These are phyloP conservation scores for Mormyrops attenuatus DNA, from an alignment of 2,797 vertebrate species.

Conservation along the genomic window DNA sequence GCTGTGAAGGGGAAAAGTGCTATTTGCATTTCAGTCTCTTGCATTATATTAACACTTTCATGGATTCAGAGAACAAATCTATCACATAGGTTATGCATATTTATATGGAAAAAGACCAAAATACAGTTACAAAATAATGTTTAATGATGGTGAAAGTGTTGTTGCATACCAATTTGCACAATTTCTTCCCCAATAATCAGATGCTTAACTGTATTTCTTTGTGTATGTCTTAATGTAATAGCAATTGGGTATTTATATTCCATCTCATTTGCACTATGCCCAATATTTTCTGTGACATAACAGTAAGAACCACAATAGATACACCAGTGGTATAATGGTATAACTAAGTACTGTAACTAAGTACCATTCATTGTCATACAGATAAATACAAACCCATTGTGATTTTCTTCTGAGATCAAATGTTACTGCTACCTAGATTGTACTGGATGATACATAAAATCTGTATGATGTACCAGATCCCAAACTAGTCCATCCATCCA, in stretches of 20 bases:
- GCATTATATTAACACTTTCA: conserved; percentile 1
- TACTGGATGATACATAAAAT: too few relatives aligned
- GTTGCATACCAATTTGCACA: background rate
- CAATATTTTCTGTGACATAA: background rate
- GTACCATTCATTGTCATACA: background rate
- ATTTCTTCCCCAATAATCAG: background rate
- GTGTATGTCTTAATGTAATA: background rate
- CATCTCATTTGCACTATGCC: background rate
- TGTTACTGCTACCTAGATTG: too few relatives aligned
- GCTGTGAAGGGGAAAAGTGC: conserved; percentile 1
- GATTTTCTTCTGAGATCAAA: background rate
- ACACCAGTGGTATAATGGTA: background rate
- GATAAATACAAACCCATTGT: background rate
- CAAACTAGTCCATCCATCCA: too few relatives aligned
- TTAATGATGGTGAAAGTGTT: background rate
- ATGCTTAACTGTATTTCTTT: background rate
- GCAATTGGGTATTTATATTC: background rate
- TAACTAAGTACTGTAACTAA: background rate
- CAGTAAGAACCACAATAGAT: background rate
- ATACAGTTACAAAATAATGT: background rate
- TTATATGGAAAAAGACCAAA: background rate
- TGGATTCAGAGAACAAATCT: background rate
- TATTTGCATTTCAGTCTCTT: conserved; percentile 5
- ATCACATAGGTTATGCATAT: background rate
- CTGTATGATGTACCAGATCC: too few relatives aligned